Base-by-base conservation (phyloP, 2,888 invertebrate genomes). In the Eledona agricola region DNA sequence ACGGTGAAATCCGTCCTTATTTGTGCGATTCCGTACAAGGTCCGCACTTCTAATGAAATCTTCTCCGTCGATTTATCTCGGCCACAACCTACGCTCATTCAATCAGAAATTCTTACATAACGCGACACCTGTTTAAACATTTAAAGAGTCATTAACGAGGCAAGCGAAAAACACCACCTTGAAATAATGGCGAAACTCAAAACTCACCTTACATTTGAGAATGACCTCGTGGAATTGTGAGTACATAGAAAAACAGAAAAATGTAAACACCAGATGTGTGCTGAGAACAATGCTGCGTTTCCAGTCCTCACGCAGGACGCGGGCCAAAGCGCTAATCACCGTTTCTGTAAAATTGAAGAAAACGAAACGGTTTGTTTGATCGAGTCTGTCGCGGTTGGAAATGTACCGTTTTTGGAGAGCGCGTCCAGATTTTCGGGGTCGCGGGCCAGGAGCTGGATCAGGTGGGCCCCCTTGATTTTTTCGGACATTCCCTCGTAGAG, bases 271-370 rank as follows among this genome's bases (percentile, higher is more conserved):
- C 71, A 99, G 93, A 77, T 96, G 96, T 64, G 95, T 96, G 65
- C 96, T 94, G 51, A 99, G 79, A 74, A 98, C 96, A 69, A 96
- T 89, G 75, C 93, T 97, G 72, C 93, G 88, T 77, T 93, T 93
- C 93, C 96, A 98, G 78, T 99, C 98, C 80, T 99, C 99, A 61
- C 97, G 84, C 43, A 99, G 80, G 17, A 98, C 96, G 71, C 99
- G 83, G 5, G 96, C 93, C 64, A 99, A 80, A 23, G 97, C 98
- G 79, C 96, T 96, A 37, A 99, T 81, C 43, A 97, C 84, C 23
- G 95, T 93, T 79, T 98, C 93, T 91, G 78, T 63, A 83, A 78
- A 57, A 58, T 59, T 0, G n/a, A n/a, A n/a, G n/a, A n/a, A n/a
- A n/a, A n/a, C n/a, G n/a, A n/a, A n/a, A n/a, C n/a, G n/a, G n/a